Percentiles rank a stretch among this genome's conserved stretches.
phyloP scores from a whole-genome alignment of 2,113 vertebrate genomes.

The Polyodon spathula region DNA sequence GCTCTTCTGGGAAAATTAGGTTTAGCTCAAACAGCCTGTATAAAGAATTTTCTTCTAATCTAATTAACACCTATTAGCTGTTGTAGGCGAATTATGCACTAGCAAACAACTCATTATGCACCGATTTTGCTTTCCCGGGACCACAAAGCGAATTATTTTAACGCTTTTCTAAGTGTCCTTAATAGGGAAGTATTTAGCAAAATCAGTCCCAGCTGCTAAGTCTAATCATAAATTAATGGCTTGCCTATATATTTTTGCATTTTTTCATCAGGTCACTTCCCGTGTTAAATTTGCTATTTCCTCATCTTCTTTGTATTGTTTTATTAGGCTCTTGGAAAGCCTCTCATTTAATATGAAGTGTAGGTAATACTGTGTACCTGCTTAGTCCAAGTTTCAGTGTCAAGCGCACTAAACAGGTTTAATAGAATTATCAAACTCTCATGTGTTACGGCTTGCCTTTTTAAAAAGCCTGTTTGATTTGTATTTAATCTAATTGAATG shows the following conservation, averaged over 20 bases:
- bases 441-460: background rate
- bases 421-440: constrained; percentile 10
- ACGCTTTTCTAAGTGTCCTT: constrained; percentile 32
- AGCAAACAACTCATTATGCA: constrained; percentile 79
- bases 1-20: constrained; percentile 72
- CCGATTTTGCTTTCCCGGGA: constrained; percentile 60
- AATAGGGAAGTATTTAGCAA: constrained; percentile 29
- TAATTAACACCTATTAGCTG: constrained; percentile 89
- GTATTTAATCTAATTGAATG: constrained; percentile 22
- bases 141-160: constrained; percentile 33
- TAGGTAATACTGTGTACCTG: no score
- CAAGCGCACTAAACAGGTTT: constrained; percentile 22
- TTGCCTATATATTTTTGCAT: constrained; percentile 5
- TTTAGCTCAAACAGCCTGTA: constrained; percentile 71
- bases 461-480: constrained; percentile 11
- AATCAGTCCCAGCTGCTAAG: constrained; percentile 29
- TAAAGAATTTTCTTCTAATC: constrained; percentile 70
- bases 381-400: background rate
- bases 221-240: constrained; percentile 15
- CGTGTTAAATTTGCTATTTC: constrained; percentile 2
- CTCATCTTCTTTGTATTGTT: constrained; percentile 1
- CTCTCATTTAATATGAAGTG: no score
- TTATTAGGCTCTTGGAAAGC: background rate
- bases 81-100: constrained; percentile 65
- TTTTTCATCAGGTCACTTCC: constrained; percentile 8